Evolutionary conservation across 2,888 invertebrate genomes (phyloP), one percentile per base, ranked within the genome.

Genomic region (Diploptera punctata): DNA sequence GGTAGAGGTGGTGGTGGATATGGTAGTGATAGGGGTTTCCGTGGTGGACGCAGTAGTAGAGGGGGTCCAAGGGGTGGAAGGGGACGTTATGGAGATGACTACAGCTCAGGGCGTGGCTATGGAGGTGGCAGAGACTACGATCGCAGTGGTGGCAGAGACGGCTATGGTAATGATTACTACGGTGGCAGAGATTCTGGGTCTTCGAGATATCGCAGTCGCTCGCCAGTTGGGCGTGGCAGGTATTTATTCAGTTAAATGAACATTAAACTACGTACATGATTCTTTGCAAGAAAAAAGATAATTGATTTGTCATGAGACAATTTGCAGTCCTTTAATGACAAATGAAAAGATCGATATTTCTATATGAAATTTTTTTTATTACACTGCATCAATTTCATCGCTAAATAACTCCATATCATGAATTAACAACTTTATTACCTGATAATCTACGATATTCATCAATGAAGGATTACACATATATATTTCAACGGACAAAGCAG

Each of bases 101-200:
- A 82, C 77, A 78, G 80, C 75, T 81, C 79, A 77, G 77, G 80
- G 69, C 79, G 80, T 54, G 65, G 74, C 54, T 71, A 70, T n/a
- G 78, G 82, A 71, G 79, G 81, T 61, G 78, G 83, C 49, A 81
- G 84, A 72, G 83, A 83, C 77, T 80, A 81, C 76, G 78, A 80
- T 69, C 81, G 81, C 74, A 81, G 81, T 73, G 78, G 80, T 75
- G 82, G 82, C 77, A 79, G 82, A 77, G 80, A 80, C 76, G 79
- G 79, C 78, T 82, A 81, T 75, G 84, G 85, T 75, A 82, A 84
- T 74, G 83, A 82, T 75, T 86, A 85, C 77, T 83, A 84, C 73
- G 85, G 87, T 77, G 86, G 84, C 79, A 86, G 86, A 82, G 85
- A 87, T 81, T 86, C 86, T 84, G 80, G 80, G 76, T 81, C 83